These are phyloP conservation scores for Cynopterus brachyotis DNA, from an alignment of 2,113 vertebrate genomes.

Conservation along the genomic window DNA sequence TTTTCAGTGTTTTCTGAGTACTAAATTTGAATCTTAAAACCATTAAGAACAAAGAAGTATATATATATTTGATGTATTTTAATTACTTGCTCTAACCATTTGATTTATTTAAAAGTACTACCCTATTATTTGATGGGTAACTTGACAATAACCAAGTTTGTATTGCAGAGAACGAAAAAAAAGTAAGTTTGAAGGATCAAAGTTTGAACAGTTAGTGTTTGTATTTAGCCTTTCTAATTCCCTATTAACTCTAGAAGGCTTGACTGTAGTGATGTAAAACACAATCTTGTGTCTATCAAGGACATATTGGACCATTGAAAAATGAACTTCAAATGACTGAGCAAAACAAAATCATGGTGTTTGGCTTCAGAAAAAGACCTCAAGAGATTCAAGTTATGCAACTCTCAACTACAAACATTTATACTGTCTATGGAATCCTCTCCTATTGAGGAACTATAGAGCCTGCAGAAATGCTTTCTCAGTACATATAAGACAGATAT, in stretches of 20 bases:
- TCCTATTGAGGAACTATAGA: not conserved
- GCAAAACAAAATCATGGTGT: not conserved
- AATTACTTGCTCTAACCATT: not conserved
- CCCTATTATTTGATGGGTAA: not conserved
- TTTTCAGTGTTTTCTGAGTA: not conserved
- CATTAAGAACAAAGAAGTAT: not conserved
- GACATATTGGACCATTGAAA: not conserved
- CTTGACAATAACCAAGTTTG: not conserved
- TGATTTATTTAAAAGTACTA: not conserved
- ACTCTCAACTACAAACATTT: not conserved
- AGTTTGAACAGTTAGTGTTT: not conserved
- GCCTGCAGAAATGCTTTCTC: not conserved
- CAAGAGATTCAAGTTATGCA: not conserved
- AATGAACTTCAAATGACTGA: slow-evolving; percentile 12
- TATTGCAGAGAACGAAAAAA: not conserved
- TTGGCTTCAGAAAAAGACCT: slow-evolving; percentile 1
- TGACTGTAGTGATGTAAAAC: not conserved
- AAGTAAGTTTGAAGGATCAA: not conserved
- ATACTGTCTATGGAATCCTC: not conserved
- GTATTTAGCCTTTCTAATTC: not conserved
- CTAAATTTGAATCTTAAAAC: not conserved
- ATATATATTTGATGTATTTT: not conserved
- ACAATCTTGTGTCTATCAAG: not conserved
- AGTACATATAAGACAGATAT: not conserved
- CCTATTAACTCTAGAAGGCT: not conserved